A percentile compares a stretch with the other conserved stretches of the same genome.
These are phyloP conservation scores for Botia almorhae DNA, from an alignment of 2,797 vertebrate genomes.

Conservation along the genomic window DNA sequence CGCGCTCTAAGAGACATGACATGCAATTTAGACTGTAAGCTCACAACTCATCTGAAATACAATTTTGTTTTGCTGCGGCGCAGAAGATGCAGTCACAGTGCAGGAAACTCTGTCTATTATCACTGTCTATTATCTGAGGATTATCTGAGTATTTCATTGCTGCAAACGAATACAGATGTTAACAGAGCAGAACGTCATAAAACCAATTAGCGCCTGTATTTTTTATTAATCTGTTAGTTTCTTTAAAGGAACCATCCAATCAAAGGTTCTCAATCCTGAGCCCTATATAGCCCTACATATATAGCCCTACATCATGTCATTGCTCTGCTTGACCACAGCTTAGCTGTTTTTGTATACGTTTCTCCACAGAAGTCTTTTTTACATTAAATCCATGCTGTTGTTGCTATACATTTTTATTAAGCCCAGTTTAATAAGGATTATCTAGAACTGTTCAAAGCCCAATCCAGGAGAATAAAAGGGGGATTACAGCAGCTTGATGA, in stretches of 20 bases:
- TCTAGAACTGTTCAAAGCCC: constrained; percentile 39
- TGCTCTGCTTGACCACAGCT: not conserved
- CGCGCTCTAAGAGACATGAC: not conserved
- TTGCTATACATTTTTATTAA: constrained; percentile 43
- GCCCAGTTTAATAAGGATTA: constrained; percentile 45
- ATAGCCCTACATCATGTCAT: not conserved
- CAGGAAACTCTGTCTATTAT: not conserved
- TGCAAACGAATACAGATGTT: not conserved
- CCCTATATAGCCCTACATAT: not conserved
- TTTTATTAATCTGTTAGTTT: not conserved
- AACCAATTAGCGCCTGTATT: not conserved
- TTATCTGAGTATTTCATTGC: not conserved
- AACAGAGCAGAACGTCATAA: not conserved
- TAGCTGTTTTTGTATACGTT: not conserved
- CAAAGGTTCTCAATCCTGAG: not conserved
- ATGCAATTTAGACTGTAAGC: not conserved
- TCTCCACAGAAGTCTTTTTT: not conserved
- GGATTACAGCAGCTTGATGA: constrained; percentile 47
- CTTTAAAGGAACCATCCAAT: not conserved
- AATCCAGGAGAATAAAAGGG: constrained; percentile 41
- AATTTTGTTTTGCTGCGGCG: not conserved
- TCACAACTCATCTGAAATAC: not conserved
- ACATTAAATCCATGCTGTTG: constrained; percentile 6
- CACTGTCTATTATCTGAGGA: no score
- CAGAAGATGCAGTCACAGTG: not conserved